Evolutionary conservation across 2,888 invertebrate species (phyloP), one percentile per base, ranked within the genome.

Genomic region (Drosophila monieri): DNA sequence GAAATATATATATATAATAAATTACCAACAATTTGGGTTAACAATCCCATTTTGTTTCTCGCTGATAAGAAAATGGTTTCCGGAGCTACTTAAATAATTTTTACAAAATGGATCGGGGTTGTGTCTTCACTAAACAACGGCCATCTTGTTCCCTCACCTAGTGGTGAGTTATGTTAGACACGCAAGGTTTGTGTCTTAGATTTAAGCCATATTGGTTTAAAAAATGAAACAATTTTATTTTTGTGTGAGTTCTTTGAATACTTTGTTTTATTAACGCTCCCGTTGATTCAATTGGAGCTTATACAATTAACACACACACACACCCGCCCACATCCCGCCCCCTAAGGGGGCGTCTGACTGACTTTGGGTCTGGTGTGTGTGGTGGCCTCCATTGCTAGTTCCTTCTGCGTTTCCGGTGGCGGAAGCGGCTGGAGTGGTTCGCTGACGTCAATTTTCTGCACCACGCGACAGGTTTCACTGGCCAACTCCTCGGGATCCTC

Each of bases 401-500:
- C 6, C 14, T 14, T 10, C n/a, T 18, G 6, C 8, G 10, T 14
- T 18, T 25, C 8, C 8, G 14, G 10, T 35, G 25, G 12, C 1
- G 14, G 10, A 35, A 18, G 12, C 1, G 4, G 21, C 18, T 18
- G 18, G 4, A 60, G 6, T 6, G 21, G 10, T 5, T 8, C 46
- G n/a, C 14, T 12, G 10, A 27, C 35, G 2, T 1, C 10, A 1
- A 60, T n/a, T 21, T 60, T 44, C 6, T 60, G 27, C 5, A 60
- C 46, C n/a, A 60, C 27, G 1, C 60, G 61, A 3, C 35, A 60
- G 5, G 46, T 60, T 10, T 60, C 60, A 15, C 60, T 60, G 15
- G 23, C 10, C 14, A 60, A 27, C 27, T 60, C 60, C 15, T 62
- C 66, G 8, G 43, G 65, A 23, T 62, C 66, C n/a, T 21, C 3